Base-by-base conservation (phyloP, 2,888 invertebrate species). In the Actias luna region DNA sequence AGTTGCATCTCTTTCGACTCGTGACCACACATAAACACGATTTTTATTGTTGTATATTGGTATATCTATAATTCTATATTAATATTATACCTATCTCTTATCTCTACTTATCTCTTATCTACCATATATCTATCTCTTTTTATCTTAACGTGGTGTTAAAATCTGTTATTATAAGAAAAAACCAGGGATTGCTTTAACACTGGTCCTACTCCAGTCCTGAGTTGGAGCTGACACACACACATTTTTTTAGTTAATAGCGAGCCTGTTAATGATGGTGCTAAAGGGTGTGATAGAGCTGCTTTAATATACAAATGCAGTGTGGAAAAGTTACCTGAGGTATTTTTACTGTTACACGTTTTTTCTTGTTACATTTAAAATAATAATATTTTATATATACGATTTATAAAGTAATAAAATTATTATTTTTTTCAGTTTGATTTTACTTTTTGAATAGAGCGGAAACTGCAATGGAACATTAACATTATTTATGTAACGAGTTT, bases 201-300 rank as follows among this genome's bases (percentile, higher is more conserved):
- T n/a, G n/a, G n/a, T n/a, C n/a, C n/a, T n/a, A n/a, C n/a, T n/a
- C n/a, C n/a, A n/a, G n/a, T n/a, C n/a, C n/a, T n/a, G n/a, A n/a
- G n/a, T n/a, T n/a, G n/a, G n/a, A n/a, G n/a, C n/a, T n/a, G n/a
- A n/a, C n/a, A n/a, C n/a, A n/a, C n/a, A n/a, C n/a, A n/a, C n/a
- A n/a, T 61, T 62, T 64, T 80, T 82, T 18, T 69, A 89, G 89
- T 85, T 1, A 85, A 85, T 35, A 73, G 79, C 22, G 69, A 72
- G 18, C 25, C 67, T 27, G 86, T 87, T 1, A 73, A 62, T 18
- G 86, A 88, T 64, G 86, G 83, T 0, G 67, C 62, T 0, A 77
- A 72, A 62, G 87, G 88, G 1, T 88, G 88, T 63, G 86, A 88
- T 0, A 77, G 88, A 67, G 88, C 88, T 16, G 79, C 77, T 2